These are phyloP conservation scores for Neosalanx taihuensis DNA, from an alignment of 2,797 vertebrate species.

Conservation along the genomic window DNA sequence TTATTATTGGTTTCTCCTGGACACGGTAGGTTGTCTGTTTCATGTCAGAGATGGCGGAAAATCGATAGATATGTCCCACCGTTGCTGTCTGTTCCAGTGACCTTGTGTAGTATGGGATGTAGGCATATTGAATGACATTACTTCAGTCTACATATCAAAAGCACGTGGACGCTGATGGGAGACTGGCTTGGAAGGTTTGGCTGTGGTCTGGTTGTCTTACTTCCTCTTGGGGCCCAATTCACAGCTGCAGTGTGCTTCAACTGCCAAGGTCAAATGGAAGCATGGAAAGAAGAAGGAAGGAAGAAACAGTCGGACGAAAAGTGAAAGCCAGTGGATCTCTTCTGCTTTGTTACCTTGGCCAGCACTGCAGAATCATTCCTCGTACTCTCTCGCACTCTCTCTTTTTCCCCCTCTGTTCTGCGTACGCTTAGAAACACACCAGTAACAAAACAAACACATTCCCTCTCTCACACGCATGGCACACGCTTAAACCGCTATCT, in stretches of 20 bases:
- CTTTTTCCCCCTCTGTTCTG: conserved; percentile 19
- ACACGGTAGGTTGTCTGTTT: conserved; percentile 23
- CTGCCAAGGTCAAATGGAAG: conserved; percentile 52
- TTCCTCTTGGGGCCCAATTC: conserved; percentile 32
- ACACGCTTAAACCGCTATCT: conserved; percentile 48
- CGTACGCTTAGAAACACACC: conserved; percentile 22
- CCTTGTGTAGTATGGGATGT: conserved; percentile 17
- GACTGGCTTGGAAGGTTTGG: conserved; percentile 35
- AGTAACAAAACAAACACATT: conserved; percentile 46
- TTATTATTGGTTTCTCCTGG: conserved; percentile 10
- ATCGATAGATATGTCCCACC: conserved; percentile 41
- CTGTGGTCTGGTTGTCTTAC: conserved; percentile 30
- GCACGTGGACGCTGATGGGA: conserved; percentile 33
- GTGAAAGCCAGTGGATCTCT: conserved; percentile 22
- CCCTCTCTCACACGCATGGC: conserved; percentile 41
- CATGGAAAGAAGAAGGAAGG: conserved; percentile 6
- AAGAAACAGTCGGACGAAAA: background rate
- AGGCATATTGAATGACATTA: conserved; percentile 14
- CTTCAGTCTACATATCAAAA: conserved; percentile 10
- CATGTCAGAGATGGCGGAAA: conserved; percentile 23
- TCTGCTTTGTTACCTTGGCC: conserved; percentile 14
- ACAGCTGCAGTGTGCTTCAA: conserved; percentile 48
- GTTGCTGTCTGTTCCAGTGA: conserved; percentile 29
- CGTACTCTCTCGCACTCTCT: background rate
- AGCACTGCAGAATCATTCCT: conserved; percentile 39